A percentile compares a stretch with the other conserved stretches of the same genome.
Evolutionary conservation across 2,888 invertebrate species (phyloP).

Genomic region (Alsophila aescularia): DNA sequence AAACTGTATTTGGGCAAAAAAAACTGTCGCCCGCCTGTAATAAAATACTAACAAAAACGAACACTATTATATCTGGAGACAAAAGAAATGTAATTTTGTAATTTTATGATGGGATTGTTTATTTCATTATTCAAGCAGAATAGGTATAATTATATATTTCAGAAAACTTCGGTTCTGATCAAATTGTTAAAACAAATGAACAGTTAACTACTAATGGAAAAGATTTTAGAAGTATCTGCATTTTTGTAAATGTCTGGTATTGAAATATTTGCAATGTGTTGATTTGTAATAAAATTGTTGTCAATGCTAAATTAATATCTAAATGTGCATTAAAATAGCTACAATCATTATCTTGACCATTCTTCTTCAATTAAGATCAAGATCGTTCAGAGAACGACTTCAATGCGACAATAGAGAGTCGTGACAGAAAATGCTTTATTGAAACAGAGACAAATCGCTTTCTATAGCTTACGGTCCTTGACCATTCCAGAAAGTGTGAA

Average conservation of each 20-base stretch:
- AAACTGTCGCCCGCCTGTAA: slow-evolving; percentile 60
- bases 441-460: slow-evolving; percentile 64
- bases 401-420: slow-evolving; percentile 62
- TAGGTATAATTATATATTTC: not conserved
- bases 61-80: slow-evolving; percentile 58
- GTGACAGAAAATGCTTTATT: slow-evolving; percentile 70
- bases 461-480: slow-evolving; percentile 71
- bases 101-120: slow-evolving; percentile 52
- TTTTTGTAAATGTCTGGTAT: too few species aligned
- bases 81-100: slow-evolving; percentile 53
- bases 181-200: too few species aligned
- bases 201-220: too few species aligned
- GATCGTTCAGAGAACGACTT: slow-evolving; percentile 59
- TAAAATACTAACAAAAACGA: slow-evolving; percentile 54
- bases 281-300: not conserved
- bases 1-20: slow-evolving; percentile 49
- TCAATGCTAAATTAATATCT: slow-evolving; percentile 19
- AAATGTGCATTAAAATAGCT: slow-evolving; percentile 2
- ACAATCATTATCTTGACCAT: slow-evolving; percentile 29
- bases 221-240: too few species aligned
- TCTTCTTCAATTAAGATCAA: slow-evolving; percentile 66
- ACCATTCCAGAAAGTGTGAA: slow-evolving; percentile 66
- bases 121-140: not conserved
- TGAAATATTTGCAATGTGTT: not conserved
- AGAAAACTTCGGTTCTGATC: too few species aligned